A percentile compares a stretch with the other conserved stretches of the same genome.
These are phyloP conservation scores for Drosophila kikkawai DNA, from an alignment of 1,140 invertebrate species.

Conservation along the genomic window DNA sequence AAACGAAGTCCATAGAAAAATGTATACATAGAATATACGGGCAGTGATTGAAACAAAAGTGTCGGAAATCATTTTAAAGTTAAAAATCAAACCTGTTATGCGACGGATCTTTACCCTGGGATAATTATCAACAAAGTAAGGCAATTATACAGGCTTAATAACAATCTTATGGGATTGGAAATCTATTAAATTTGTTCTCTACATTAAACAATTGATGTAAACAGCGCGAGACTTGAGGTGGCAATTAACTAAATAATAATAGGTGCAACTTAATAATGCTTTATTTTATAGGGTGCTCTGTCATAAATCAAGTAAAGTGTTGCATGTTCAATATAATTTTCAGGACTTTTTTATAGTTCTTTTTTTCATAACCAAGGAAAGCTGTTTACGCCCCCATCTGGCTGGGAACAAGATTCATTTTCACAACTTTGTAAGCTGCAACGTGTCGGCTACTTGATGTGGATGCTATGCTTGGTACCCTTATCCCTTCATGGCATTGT, in stretches of 20 bases:
- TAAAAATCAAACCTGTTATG: slow-evolving; percentile 1
- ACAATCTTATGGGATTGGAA: background rate
- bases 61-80: slow-evolving; percentile 27
- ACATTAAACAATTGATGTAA: background rate
- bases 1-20: slow-evolving; percentile 9
- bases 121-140: background rate
- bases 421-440: slow-evolving; percentile 36
- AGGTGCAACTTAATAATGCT: background rate
- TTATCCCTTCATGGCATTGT: slow-evolving; percentile 9
- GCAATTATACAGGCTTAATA: background rate
- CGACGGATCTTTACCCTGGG: slow-evolving; percentile 5
- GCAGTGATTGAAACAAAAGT: slow-evolving; percentile 31
- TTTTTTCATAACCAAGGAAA: background rate
- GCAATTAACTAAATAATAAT: background rate
- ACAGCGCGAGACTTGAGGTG: too few species aligned
- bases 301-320: too few species aligned
- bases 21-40: slow-evolving; percentile 10
- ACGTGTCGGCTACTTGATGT: slow-evolving; percentile 62
- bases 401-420: slow-evolving; percentile 22
- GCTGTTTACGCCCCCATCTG: background rate
- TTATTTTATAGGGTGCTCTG: background rate
- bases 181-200: background rate
- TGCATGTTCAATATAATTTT: background rate
- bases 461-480: background rate
- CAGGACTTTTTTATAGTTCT: background rate